phyloP scores from a whole-genome alignment of 2,113 vertebrate species.

The Choloepus hoffmanni region DNA sequence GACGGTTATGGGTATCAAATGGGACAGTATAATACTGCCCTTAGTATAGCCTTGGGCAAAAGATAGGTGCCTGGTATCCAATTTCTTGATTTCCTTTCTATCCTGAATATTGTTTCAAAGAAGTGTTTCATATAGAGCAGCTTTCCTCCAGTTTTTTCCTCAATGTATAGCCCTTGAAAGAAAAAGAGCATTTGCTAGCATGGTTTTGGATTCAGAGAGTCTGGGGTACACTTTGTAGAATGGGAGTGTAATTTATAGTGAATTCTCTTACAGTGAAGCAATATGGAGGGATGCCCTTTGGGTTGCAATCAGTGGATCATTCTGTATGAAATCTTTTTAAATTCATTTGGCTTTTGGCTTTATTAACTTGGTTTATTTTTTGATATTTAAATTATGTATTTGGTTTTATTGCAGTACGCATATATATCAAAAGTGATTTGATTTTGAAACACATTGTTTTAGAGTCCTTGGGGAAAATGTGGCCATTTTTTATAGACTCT shows the following conservation, averaged over 20 bases:
- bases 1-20: neutral
- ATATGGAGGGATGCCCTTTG: neutral
- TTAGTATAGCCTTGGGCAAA: neutral
- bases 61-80: neutral
- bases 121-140: neutral
- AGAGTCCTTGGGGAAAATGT: neutral
- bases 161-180: neutral
- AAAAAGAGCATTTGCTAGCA: neutral
- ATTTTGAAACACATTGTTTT: neutral
- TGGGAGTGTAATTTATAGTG: constrained; percentile 3
- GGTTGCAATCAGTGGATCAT: neutral
- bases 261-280: neutral
- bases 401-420: neutral
- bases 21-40: neutral
- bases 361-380: constrained; percentile 60
- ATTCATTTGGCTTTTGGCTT: neutral
- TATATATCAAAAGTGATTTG: constrained; percentile 26
- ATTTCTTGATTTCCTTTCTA: neutral
- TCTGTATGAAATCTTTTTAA: neutral
- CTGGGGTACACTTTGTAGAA: neutral
- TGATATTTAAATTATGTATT: constrained; percentile 32
- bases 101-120: constrained; percentile 25
- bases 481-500: neutral
- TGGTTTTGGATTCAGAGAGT: constrained; percentile 19
- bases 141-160: neutral